Base-by-base conservation (phyloP, 2,113 vertebrate species). In the Cebus imitator region DNA sequence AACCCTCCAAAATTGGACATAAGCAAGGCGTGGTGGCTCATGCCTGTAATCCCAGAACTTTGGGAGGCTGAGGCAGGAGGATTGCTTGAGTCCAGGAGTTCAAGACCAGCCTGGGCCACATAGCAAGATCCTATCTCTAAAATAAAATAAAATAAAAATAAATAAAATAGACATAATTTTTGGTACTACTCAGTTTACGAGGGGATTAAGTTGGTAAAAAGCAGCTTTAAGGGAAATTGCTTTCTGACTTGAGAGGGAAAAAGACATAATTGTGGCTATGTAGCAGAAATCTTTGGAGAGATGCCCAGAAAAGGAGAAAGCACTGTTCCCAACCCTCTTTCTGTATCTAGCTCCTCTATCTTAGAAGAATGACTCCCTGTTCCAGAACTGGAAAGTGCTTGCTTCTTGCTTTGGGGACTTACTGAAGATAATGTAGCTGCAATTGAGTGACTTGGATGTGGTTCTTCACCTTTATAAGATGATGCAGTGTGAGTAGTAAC, bases 171-270 rank as follows among this genome's bases (percentile, higher is more conserved):
- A 85, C 72, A 55, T 27, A 40, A 79, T 64, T 91, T 90, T 84
- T 25, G 45, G 64, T 58, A 64, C 20, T 91, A 37, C 87, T 87
- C n/a, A 58, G 82, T 79, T 95, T 91, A 21, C 83, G 50, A 83
- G 81, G 83, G 75, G 45, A 96, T 94, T 70, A 94, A 70, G 55
- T 80, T 81, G 40, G 45, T 52, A 64, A 87, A 84, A 86, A 75
- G 52, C 30, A 91, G 37, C 55, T 89, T 75, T 80, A 88, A 81
- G 18, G 55, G 35, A 89, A 91, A 88, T 66, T 91, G 76, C 40
- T 91, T 93, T 90, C 70, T 52, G 87, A 75, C 72, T 1, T 23
- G 48, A 64, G 35, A 70, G 6, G 10, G 27, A 3, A 4, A 20
- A 45, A 79, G 30, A 58, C 35, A 72, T 37, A 80, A 27, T 9